Conservation (phyloP, 2,888 invertebrate genomes). For the Prenolepis imparis region DNA sequence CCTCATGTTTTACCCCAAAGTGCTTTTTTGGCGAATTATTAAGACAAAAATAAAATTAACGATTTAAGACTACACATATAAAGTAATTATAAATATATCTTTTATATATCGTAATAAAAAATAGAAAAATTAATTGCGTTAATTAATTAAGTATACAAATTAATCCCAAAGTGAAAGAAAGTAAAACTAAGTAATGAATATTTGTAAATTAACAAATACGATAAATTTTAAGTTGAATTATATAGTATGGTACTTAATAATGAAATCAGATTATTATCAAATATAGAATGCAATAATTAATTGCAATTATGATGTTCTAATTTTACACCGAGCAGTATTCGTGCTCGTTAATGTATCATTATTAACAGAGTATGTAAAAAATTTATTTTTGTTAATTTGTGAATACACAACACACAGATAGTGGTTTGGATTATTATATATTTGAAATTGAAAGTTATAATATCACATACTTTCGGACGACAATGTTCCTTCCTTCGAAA, state of each 20-base stretch:
- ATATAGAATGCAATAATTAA: slow-evolving; percentile 20
- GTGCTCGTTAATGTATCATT: background rate
- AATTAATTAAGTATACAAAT: background rate
- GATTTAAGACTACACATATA: background rate
- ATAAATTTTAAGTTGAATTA: slow-evolving; percentile 10
- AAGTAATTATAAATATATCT: background rate
- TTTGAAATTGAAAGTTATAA: slow-evolving; percentile 14
- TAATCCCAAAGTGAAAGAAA: no score
- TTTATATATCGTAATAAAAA: background rate
- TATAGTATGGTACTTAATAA: background rate
- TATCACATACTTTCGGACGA: background rate
- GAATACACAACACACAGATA: background rate
- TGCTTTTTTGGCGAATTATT: background rate
- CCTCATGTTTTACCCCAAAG: background rate
- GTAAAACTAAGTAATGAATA: background rate
- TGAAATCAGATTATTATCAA: background rate
- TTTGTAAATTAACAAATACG: background rate
- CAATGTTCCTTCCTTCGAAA: background rate
- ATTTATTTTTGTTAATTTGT: background rate
- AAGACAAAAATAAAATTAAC: background rate
- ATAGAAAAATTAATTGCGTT: background rate
- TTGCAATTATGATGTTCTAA: slow-evolving; percentile 13
- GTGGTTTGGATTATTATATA: background rate
- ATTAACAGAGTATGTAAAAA: background rate
- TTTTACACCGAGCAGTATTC: background rate